phyloP scores from a whole-genome alignment of 2,888 invertebrate genomes.

The Chrysomela aeneicollis region DNA sequence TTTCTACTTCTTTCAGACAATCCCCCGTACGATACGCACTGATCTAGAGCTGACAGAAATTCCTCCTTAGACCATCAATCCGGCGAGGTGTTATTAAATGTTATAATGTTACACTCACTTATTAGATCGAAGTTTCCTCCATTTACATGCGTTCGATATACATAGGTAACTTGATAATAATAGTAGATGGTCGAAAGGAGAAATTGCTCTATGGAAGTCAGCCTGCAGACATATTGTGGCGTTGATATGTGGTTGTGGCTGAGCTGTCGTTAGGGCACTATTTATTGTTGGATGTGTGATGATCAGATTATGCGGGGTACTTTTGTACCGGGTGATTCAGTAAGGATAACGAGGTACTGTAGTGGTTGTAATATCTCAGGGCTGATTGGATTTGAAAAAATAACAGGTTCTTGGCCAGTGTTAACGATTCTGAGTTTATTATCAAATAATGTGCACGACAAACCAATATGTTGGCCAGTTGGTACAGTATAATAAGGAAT shows the following conservation, averaged over 20 bases:
- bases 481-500: too few species aligned
- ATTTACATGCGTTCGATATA: slow-evolving; percentile 27
- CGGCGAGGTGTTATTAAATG: slow-evolving; percentile 24
- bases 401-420: too few species aligned
- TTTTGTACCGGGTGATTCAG: too few species aligned
- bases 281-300: background rate
- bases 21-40: background rate
- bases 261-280: background rate
- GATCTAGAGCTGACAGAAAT: background rate
- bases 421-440: too few species aligned
- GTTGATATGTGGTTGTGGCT: background rate
- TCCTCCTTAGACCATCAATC: background rate
- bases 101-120: slow-evolving; percentile 23
- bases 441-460: too few species aligned
- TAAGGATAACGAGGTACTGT: too few species aligned
- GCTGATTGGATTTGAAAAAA: too few species aligned
- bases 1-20: background rate
- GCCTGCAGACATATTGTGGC: background rate
- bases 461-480: too few species aligned
- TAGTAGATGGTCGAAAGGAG: slow-evolving; percentile 8
- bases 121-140: slow-evolving; percentile 22
- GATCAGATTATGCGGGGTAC: background rate
- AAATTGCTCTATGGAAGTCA: slow-evolving; percentile 1
- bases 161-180: slow-evolving; percentile 25
- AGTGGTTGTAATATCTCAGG: too few species aligned